These are phyloP conservation scores for Eclectus roratus DNA, from an alignment of 2,113 vertebrate species.

Conservation along the genomic window DNA sequence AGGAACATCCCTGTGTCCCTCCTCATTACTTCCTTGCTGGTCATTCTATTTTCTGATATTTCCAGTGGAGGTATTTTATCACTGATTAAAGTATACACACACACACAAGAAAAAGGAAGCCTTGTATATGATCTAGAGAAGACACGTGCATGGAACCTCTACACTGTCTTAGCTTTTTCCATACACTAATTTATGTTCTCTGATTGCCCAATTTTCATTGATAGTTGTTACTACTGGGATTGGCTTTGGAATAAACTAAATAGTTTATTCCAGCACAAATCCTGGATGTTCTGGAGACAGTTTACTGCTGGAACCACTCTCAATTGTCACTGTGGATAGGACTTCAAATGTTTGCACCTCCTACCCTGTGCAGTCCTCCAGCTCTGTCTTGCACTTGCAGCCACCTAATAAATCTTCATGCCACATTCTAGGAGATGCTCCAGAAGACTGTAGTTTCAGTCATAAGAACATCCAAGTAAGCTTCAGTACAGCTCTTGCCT, in stretches of 20 bases:
- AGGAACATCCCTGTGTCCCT: background rate
- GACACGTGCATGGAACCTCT: background rate
- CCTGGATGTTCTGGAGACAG: background rate
- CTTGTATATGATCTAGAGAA: background rate
- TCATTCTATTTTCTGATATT: background rate
- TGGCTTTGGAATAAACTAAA: background rate
- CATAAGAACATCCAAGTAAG: background rate
- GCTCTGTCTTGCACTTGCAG: background rate
- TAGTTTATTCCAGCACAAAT: background rate
- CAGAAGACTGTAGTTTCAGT: background rate
- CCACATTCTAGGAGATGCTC: background rate
- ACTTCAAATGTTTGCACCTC: background rate
- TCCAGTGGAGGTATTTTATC: background rate
- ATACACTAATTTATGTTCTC: background rate
- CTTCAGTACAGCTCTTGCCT: background rate
- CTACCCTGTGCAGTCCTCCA: background rate
- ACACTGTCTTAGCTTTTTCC: background rate
- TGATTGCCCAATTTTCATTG: background rate
- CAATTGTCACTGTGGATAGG: background rate
- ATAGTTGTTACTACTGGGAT: background rate
- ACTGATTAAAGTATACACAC: background rate
- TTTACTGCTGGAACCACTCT: background rate
- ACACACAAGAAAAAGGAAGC: background rate
- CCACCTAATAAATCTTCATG: background rate
- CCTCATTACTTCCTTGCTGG: background rate